These are phyloP conservation scores for Poecilus cupreus DNA, from an alignment of 2,888 invertebrate genomes.

Conservation along the genomic window DNA sequence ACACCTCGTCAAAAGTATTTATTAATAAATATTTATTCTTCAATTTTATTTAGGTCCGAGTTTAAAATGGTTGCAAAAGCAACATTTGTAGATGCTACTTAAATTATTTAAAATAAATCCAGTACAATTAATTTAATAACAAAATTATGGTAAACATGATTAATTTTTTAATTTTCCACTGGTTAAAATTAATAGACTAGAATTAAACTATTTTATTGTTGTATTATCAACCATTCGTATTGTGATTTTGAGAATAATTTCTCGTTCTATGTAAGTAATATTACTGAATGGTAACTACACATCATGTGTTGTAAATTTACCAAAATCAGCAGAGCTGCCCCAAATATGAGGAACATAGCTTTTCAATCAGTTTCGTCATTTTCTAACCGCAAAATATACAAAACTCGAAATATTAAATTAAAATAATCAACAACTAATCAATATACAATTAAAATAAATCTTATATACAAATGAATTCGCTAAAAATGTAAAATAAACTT, in stretches of 20 bases:
- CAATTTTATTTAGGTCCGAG: too few species aligned
- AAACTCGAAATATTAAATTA: neutral
- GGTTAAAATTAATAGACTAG: neutral
- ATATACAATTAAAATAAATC: constrained; percentile 23
- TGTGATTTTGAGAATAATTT: neutral
- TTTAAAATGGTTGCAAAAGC: too few species aligned
- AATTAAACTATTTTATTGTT: neutral
- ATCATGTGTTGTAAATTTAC: neutral
- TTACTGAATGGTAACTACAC: neutral
- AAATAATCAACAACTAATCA: constrained; percentile 3
- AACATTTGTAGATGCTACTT: too few species aligned
- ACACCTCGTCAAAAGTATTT: too few species aligned
- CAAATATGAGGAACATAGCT: neutral
- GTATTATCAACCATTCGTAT: too few species aligned
- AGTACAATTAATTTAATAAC: too few species aligned
- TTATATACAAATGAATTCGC: constrained; percentile 19
- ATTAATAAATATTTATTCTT: too few species aligned
- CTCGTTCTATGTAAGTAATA: neutral
- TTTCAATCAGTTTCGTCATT: neutral
- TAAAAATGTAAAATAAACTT: constrained; percentile 11
- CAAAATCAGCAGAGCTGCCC: constrained; percentile 13
- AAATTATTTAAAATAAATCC: too few species aligned
- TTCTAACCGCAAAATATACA: constrained; percentile 14
- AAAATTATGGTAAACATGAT: too few species aligned
- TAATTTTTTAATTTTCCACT: neutral